phyloP scores from a whole-genome alignment of 2,113 vertebrate species.

The Dicrurus megarhynchus region DNA sequence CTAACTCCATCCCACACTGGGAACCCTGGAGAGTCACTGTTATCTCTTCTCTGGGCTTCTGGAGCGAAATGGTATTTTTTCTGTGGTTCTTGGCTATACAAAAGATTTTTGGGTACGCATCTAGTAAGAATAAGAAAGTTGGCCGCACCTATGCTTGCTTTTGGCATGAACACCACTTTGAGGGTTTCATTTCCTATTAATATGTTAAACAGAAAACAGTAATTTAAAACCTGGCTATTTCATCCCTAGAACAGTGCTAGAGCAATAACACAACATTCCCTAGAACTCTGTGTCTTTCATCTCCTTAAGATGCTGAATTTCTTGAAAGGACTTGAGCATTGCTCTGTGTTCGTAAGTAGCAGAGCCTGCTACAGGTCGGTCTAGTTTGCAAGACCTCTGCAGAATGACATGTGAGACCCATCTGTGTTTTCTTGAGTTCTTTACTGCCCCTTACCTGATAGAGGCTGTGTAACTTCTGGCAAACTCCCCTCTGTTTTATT shows the following conservation, averaged over 20 bases:
- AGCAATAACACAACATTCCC: neutral
- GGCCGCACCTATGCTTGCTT: conserved; percentile 34
- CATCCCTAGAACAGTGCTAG: conserved; percentile 19
- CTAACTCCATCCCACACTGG: conserved; percentile 11
- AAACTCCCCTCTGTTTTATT: neutral
- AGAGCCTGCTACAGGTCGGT: neutral
- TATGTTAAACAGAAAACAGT: conserved; percentile 51
- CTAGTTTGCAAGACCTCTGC: neutral
- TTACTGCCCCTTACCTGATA: neutral
- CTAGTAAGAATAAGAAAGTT: conserved; percentile 40
- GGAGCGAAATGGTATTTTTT: conserved; percentile 12
- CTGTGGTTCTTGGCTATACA: conserved; percentile 49
- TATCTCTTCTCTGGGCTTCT: conserved; percentile 43
- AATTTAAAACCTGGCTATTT: conserved; percentile 35
- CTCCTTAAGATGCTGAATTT: conserved; percentile 2
- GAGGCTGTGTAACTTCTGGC: neutral
- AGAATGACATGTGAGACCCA: neutral
- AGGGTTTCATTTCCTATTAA: conserved; percentile 44
- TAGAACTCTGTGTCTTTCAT: neutral
- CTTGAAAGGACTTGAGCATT: neutral
- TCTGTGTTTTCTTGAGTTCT: neutral
- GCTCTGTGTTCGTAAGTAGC: neutral
- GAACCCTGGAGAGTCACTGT: conserved; percentile 31
- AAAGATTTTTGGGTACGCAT: conserved; percentile 43
- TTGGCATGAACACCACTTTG: conserved; percentile 24